These are phyloP conservation scores for Habroteleia sp. DNA, from an alignment of 2,888 invertebrate species.

Conservation along the genomic window DNA sequence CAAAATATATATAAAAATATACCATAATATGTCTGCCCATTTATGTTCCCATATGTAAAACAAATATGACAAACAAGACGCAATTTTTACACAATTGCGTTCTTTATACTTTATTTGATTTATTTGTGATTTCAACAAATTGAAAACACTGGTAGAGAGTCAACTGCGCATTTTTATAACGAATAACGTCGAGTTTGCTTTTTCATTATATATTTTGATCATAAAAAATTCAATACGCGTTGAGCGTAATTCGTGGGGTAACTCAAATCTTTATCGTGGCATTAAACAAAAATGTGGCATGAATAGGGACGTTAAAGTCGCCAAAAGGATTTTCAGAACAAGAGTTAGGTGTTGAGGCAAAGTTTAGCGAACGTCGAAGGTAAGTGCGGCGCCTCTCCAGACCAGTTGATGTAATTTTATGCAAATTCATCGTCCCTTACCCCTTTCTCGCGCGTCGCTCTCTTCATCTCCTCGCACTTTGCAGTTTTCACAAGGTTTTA, in stretches of 20 bases:
- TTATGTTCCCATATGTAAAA: too few species aligned
- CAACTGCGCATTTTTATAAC: too few species aligned
- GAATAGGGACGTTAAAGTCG: constrained; percentile 24
- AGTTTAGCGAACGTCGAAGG: constrained; percentile 32
- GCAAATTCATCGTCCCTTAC: constrained; percentile 40
- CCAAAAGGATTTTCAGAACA: constrained; percentile 39
- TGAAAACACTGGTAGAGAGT: too few species aligned
- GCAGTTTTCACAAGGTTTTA: constrained; percentile 48
- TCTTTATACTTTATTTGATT: too few species aligned
- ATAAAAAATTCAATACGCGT: constrained; percentile 3
- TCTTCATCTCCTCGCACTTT: constrained; percentile 29
- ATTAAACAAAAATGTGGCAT: constrained; percentile 10
- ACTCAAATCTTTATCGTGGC: constrained; percentile 15
- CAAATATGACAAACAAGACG: too few species aligned
- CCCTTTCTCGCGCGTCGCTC: constrained; percentile 22
- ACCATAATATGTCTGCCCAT: too few species aligned
- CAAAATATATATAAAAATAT: too few species aligned
- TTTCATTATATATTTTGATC: too few species aligned
- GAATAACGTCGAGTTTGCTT: too few species aligned
- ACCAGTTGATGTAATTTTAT: constrained; percentile 49
- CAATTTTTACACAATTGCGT: too few species aligned
- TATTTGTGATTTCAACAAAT: too few species aligned
- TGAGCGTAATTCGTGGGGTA: not conserved
- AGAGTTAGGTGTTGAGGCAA: constrained; percentile 38
- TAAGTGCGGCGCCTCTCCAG: constrained; percentile 27